Evolutionary conservation across 1,140 invertebrate genomes (phyloP), one percentile per base, ranked within the genome.

Genomic region (Platyscapa corneri): DNA sequence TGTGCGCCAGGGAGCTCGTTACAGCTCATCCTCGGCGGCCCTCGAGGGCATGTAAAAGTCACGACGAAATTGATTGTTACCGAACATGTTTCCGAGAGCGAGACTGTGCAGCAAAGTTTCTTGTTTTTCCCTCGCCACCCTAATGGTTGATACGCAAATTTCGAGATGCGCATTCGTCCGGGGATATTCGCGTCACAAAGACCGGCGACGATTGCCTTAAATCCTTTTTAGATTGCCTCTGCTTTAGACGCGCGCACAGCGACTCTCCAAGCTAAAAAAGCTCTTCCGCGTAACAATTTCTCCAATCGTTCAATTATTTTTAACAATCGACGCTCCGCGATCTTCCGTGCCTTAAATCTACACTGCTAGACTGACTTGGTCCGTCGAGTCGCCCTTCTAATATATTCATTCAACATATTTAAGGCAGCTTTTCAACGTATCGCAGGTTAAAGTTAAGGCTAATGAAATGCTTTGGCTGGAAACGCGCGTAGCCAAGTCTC

Each of bases 11-110:
- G 67, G 67, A 37, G 18, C 34, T 37, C 14, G 16, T 70, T 70
- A 23, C 32, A 7, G 20, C 53, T 80, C 60, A 56, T 20, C 77
- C 49, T n/a, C 32, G 14, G n/a, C 42, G 14, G 27, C 76, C 39
- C 70, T 60, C 42, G 30, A n/a, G 75, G 56, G 60, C 10, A 72
- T 79, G 56, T 83, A 79, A 78, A 77, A 83, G 80, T 70, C 75
- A 77, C 46, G 75, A 60, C 23, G 32, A 80, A 83, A 86, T 86
- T 86, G 80, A 83, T 83, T 83, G 80, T 86, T 86, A 77, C 74
- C 32, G 20, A 65, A 74, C 72, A 32, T 27, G 67, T 76, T 49
- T 60, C 30, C 39, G 32, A 80, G 42, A n/a, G 67, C 46, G 37
- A 65, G 60, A 80, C 70, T 77, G 42, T 32, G 10, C 42, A 60